Evolutionary conservation across 1,140 invertebrate genomes (phyloP).

Genomic region (Atta texana): DNA sequence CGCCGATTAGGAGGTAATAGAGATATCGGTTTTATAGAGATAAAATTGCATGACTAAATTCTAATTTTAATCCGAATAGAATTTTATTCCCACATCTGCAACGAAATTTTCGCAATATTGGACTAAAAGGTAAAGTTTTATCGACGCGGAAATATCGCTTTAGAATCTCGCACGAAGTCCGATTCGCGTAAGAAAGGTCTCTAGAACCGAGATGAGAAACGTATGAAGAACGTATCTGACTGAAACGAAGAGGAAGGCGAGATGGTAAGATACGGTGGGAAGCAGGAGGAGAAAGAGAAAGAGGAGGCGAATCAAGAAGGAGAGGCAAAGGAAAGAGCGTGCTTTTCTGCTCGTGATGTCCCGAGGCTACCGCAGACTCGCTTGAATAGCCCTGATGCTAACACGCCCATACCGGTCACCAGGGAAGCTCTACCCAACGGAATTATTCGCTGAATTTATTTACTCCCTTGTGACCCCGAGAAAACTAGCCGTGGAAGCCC

Average conservation of each 20-base stretch:
- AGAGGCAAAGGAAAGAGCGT: slow-evolving; percentile 66
- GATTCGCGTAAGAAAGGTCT: slow-evolving; percentile 29
- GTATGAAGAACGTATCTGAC: slow-evolving; percentile 55
- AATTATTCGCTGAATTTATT: slow-evolving; percentile 82
- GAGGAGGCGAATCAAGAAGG: slow-evolving; percentile 46
- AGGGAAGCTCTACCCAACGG: slow-evolving; percentile 59
- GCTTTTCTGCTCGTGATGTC: slow-evolving; percentile 82
- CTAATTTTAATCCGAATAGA: background rate
- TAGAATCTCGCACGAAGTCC: slow-evolving; percentile 26
- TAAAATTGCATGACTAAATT: background rate
- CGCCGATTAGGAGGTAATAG: background rate
- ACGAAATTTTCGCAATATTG: slow-evolving; percentile 8
- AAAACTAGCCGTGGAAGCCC: slow-evolving; percentile 67
- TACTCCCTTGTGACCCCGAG: slow-evolving; percentile 77
- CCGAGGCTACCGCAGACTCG: slow-evolving; percentile 83
- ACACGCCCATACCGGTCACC: slow-evolving; percentile 81
- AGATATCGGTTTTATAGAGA: background rate
- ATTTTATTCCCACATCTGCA: background rate
- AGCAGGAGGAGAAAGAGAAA: slow-evolving; percentile 10
- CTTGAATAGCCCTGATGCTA: slow-evolving; percentile 76
- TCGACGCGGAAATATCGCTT: slow-evolving; percentile 35
- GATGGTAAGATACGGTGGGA: slow-evolving; percentile 19
- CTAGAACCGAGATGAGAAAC: slow-evolving; percentile 57
- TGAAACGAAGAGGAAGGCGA: slow-evolving; percentile 53
- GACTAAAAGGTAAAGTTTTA: slow-evolving; percentile 9